Evolutionary conservation across 2,113 vertebrate genomes (phyloP), one percentile per base, ranked within the genome.

Genomic region (Scatophagus argus): DNA sequence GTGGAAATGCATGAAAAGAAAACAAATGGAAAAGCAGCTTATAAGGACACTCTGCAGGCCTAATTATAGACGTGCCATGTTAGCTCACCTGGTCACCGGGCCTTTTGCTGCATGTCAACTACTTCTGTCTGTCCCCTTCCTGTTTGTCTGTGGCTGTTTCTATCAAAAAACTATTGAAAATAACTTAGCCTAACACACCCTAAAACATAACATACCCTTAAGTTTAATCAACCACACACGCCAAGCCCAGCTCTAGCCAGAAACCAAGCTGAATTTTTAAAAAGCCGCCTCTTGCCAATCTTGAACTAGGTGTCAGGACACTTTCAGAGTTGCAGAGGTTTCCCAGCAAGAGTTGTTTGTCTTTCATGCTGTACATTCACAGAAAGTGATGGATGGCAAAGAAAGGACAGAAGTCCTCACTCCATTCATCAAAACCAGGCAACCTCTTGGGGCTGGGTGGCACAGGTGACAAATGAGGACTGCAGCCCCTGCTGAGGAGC

Each of bases 341-440:
- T 41, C 62, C 51, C 52, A 39, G 77, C 31, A 55, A 78, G 68
- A 71, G 60, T 60, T 83, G 77, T 79, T 80, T 61, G 64, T 76
- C 74, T 87, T 79, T 73, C 75, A 83, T 86, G 81, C 81, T 75
- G 56, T 74, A 62, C 73, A 52, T 79, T 79, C 68, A 65, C 39
- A 80, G 75, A 46, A 69, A 55, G 51, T 89, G 90, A 93, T 87
- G 83, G 86, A 93, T 94, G 80, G 66, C 76, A 55, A 60, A 60
- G 58, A 75, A 49, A 84, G 78, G 81, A 87, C 74, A 77, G 66
- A 88, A 34, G 43, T 39, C 25, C 87, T 52, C 0, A 10, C 71
- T 73, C 59, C 66, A 92, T 92, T 92, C 83, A 87, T 94, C 89
- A 93, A 79, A 90, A 71, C 29, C 74, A 86, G 92, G 88, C 86